These are phyloP conservation scores for Venustaconcha ellipsiformis DNA, from an alignment of 1,140 invertebrate genomes.

Conservation along the genomic window DNA sequence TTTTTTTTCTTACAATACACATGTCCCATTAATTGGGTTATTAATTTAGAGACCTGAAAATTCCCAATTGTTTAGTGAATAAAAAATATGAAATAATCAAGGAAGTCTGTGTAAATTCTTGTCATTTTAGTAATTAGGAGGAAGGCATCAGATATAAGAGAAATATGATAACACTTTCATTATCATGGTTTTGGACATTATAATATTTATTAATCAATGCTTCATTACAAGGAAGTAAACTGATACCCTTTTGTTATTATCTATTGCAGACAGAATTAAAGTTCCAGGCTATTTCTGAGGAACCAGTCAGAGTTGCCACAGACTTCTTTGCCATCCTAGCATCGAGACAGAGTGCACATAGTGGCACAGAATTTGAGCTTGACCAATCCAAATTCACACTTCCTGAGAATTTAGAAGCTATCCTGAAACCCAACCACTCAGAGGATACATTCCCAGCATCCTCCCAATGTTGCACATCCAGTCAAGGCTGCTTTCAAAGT, in stretches of 20 bases:
- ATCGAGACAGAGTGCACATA: constrained; percentile 7
- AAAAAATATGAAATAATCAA: too few species aligned
- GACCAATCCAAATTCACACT: constrained; percentile 27
- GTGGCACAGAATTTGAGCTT: constrained; percentile 3
- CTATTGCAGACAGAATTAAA: constrained; percentile 27
- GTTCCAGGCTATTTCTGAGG: constrained; percentile 22
- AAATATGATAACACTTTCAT: too few species aligned
- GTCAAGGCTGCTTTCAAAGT: constrained; percentile 32
- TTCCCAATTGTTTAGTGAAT: too few species aligned
- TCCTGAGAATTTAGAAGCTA: constrained; percentile 9
- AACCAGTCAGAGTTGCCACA: constrained; percentile 22
- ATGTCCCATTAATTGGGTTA: too few species aligned
- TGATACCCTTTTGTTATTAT: neutral
- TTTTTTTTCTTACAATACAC: too few species aligned
- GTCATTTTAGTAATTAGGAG: too few species aligned
- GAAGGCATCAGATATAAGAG: too few species aligned
- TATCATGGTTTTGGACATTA: too few species aligned
- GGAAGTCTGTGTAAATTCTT: too few species aligned
- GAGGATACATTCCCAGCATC: neutral
- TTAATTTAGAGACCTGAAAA: too few species aligned
- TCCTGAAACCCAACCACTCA: neutral
- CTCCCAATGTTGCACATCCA: neutral
- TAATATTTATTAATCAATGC: too few species aligned
- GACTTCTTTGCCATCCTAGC: constrained; percentile 23
- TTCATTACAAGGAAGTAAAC: too few species aligned